Percentiles rank a stretch among this genome's conserved stretches.
Evolutionary conservation across 1,140 invertebrate genomes (phyloP).

Genomic region (Leptoteleia sp.): DNA sequence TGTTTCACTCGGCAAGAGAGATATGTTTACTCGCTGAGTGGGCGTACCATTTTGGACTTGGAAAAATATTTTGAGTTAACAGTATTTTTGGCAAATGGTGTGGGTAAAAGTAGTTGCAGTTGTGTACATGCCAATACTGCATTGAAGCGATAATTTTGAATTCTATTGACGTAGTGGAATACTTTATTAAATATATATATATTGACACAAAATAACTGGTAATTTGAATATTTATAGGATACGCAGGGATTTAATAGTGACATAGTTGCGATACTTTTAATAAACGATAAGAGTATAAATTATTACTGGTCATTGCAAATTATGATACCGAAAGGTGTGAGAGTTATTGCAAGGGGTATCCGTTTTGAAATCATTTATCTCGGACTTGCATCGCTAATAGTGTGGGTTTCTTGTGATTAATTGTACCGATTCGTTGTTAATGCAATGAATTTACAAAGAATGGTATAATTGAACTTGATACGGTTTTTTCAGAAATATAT

Average conservation of each 20-base stretch:
- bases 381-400: neutral
- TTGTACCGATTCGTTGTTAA: neutral
- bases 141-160: conserved; percentile 22
- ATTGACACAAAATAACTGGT: conserved; percentile 3
- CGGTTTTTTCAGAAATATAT: too few species aligned
- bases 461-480: neutral
- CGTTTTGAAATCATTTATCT: conserved; percentile 14
- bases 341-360: conserved; percentile 1
- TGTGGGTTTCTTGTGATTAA: conserved; percentile 1
- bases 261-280: conserved; percentile 28
- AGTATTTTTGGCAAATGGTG: conserved; percentile 35
- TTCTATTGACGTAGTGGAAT: conserved; percentile 26
- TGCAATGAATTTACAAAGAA: neutral
- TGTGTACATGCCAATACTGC: conserved; percentile 20
- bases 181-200: conserved; percentile 1
- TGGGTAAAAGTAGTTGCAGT: neutral
- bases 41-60: conserved; percentile 7
- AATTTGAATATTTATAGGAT: conserved; percentile 23
- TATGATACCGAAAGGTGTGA: conserved; percentile 11
- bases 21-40: too few species aligned
- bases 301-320: conserved; percentile 21
- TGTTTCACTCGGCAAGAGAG: too few species aligned
- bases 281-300: conserved; percentile 27
- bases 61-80: neutral
- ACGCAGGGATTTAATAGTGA: conserved; percentile 2